phyloP scores from a whole-genome alignment of 2,888 invertebrate genomes.

The Chloromyia formosa region DNA sequence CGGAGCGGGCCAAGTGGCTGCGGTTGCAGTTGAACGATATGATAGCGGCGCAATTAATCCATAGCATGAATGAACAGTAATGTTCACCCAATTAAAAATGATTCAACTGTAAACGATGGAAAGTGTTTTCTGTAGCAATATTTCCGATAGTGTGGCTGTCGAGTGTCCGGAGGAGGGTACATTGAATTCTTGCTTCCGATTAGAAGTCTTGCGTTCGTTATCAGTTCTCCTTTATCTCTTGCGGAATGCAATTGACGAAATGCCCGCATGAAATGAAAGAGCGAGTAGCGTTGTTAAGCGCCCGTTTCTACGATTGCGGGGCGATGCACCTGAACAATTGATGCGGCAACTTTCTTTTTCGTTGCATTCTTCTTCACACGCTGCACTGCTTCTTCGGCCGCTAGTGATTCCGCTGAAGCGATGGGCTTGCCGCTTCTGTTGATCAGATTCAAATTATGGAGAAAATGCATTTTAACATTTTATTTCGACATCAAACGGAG shows the following conservation, averaged over 20 bases:
- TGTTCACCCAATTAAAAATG: constrained; percentile 30
- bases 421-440: background rate
- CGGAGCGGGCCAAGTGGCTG: background rate
- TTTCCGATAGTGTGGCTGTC: background rate
- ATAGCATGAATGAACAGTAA: constrained; percentile 22
- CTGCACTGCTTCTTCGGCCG: background rate
- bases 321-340: constrained; percentile 38
- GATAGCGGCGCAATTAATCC: too few species aligned
- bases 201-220: background rate
- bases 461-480: background rate
- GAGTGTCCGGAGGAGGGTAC: background rate
- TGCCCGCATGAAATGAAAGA: too few species aligned
- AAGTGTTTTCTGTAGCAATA: constrained; percentile 10
- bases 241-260: constrained; percentile 18
- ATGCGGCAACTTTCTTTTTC: constrained; percentile 36
- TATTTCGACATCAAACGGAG: background rate
- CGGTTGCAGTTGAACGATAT: background rate
- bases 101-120: constrained; percentile 31
- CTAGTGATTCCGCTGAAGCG: background rate
- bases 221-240: constrained; percentile 9
- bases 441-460: background rate
- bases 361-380: background rate
- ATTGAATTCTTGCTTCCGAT: background rate
- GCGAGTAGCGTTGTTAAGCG: background rate
- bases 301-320: background rate